Conservation (phyloP, 1,140 invertebrate species). For the Tyrophagus putrescentiae region DNA sequence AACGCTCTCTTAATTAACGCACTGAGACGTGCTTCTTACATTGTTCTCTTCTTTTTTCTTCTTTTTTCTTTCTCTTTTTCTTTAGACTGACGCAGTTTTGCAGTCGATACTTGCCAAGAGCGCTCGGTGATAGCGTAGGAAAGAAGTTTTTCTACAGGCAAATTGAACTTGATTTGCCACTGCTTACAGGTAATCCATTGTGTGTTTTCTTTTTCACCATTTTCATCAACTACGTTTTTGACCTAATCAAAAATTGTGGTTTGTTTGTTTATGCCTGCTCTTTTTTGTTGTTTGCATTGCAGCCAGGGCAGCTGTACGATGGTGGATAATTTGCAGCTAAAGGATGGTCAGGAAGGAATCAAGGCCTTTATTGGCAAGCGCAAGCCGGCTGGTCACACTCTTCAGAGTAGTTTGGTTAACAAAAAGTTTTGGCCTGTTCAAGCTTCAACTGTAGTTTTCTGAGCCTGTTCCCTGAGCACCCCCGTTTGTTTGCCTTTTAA, state of each 20-base stretch:
- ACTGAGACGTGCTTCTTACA: neutral
- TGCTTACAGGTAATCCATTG: conserved; percentile 57
- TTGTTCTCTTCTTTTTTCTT: neutral
- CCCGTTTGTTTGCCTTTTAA: too few species aligned
- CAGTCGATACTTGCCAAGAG: conserved; percentile 63
- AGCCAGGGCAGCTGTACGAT: conserved; percentile 48
- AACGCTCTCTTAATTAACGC: too few species aligned
- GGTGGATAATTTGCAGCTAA: conserved; percentile 61
- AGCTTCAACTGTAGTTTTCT: too few species aligned
- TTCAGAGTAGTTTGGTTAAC: too few species aligned
- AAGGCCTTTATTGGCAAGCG: conserved; percentile 72
- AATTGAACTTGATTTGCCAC: conserved; percentile 48
- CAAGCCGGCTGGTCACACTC: conserved; percentile 51
- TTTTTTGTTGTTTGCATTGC: neutral
- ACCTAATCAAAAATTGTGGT: too few species aligned
- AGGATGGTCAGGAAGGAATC: conserved; percentile 80
- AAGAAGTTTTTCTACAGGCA: conserved; percentile 81
- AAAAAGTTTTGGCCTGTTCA: too few species aligned
- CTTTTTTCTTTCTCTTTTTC: neutral
- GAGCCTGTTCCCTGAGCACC: too few species aligned
- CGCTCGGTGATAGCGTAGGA: conserved; percentile 63
- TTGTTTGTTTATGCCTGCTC: too few species aligned
- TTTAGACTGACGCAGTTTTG: conserved; percentile 55
- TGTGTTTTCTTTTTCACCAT: neutral
- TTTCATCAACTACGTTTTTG: neutral